A percentile compares a stretch with the other conserved stretches of the same genome.
Evolutionary conservation across 2,797 vertebrate species (phyloP).

Genomic region (Podargus strigoides): DNA sequence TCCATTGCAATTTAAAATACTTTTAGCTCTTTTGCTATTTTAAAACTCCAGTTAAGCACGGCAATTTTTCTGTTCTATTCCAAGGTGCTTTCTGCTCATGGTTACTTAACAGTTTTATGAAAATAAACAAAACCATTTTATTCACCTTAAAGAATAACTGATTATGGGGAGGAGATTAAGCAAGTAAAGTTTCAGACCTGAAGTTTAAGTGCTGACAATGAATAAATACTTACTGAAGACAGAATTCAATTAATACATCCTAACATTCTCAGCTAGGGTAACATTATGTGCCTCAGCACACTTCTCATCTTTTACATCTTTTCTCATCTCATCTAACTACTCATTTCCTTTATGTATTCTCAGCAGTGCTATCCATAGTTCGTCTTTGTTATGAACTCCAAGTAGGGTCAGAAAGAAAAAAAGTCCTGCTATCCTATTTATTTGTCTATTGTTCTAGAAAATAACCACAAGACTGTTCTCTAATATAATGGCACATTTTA

Average conservation of each 20-base stretch:
- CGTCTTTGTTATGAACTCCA: background rate
- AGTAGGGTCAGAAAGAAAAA: background rate
- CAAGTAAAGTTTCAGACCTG: background rate
- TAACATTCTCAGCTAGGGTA: background rate
- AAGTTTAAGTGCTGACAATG: background rate
- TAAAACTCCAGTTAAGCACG: too few relatives aligned
- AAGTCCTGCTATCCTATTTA: background rate
- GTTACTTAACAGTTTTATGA: too few relatives aligned
- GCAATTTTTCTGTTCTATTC: too few relatives aligned
- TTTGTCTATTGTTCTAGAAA: background rate
- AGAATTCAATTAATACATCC: background rate
- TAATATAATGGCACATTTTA: background rate
- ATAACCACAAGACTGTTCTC: background rate
- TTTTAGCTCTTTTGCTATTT: too few relatives aligned
- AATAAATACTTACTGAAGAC: background rate
- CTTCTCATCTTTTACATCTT: background rate
- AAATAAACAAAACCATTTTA: too few relatives aligned
- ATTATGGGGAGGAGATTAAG: background rate
- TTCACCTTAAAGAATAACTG: too few relatives aligned
- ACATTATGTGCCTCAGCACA: background rate
- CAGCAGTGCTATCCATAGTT: background rate
- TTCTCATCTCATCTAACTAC: background rate
- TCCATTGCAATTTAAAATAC: too few relatives aligned
- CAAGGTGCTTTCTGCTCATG: too few relatives aligned
- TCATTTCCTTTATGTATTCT: background rate